phyloP scores from a whole-genome alignment of 2,888 invertebrate genomes.

The Machimus rusticus region DNA sequence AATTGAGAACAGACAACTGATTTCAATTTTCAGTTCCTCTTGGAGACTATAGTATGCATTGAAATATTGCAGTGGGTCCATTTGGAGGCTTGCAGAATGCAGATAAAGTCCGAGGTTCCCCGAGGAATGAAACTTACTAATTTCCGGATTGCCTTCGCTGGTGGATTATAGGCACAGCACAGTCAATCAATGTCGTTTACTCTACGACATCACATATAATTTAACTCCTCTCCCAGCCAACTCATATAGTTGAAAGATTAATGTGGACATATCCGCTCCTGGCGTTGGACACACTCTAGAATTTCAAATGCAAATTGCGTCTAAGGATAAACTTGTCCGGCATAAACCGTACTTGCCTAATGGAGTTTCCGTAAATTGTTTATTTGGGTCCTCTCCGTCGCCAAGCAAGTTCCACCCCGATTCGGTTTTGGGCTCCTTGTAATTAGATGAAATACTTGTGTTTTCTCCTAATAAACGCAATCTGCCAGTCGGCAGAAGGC shows the following conservation, averaged over 20 bases:
- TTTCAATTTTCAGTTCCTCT: not conserved
- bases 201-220: not conserved
- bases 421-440: not conserved
- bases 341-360: not conserved
- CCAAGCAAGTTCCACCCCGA: not conserved
- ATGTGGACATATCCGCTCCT: not conserved
- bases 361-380: conserved; percentile 13
- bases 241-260: not conserved
- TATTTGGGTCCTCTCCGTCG: not conserved
- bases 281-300: not conserved
- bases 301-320: conserved; percentile 28
- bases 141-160: not conserved
- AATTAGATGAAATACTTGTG: conserved; percentile 24
- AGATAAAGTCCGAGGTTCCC: not conserved
- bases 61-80: not conserved
- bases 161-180: not conserved
- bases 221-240: not conserved
- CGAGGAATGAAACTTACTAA: not conserved
- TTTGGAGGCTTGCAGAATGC: not conserved
- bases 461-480: conserved; percentile 12
- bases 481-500: conserved; percentile 13
- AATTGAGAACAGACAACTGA: not conserved
- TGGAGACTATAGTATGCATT: not conserved
- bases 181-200: not conserved
- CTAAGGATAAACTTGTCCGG: not conserved